Conservation (phyloP, 2,113 vertebrate genomes). For the Erpornis zantholeuca region DNA sequence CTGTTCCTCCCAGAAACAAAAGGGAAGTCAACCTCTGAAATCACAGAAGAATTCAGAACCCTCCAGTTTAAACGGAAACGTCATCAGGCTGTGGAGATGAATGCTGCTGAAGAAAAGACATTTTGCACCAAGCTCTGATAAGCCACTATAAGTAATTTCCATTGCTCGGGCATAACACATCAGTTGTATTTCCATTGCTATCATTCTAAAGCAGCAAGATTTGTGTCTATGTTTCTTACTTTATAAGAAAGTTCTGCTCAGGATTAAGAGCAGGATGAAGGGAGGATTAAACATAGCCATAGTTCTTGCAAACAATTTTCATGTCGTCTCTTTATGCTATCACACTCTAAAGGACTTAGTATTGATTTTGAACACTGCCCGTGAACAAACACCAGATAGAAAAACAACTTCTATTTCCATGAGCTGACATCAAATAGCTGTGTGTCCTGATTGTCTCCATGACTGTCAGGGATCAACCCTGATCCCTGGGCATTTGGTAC, state of each 20-base stretch:
- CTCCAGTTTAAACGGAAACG: constrained; percentile 24
- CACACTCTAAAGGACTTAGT: background rate
- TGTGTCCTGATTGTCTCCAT: background rate
- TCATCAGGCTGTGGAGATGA: background rate
- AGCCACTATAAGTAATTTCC: background rate
- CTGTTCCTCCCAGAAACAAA: constrained; percentile 79
- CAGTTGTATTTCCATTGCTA: background rate
- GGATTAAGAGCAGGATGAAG: background rate
- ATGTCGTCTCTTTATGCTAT: background rate
- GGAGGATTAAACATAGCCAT: background rate
- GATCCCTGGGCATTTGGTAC: background rate
- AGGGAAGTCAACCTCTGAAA: constrained; percentile 74
- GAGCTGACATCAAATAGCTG: background rate
- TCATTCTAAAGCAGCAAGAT: background rate
- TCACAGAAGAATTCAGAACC: constrained; percentile 75
- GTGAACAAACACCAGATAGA: background rate
- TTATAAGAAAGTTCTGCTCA: background rate
- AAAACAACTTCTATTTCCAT: background rate
- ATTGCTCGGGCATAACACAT: background rate
- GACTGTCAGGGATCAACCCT: background rate
- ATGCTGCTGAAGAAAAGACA: background rate
- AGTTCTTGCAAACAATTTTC: background rate
- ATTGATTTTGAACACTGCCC: background rate
- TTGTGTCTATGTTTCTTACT: background rate
- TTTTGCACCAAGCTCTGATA: constrained; percentile 61